These are phyloP conservation scores for Heliconius ethilla DNA, from an alignment of 2,888 invertebrate genomes.

Conservation along the genomic window DNA sequence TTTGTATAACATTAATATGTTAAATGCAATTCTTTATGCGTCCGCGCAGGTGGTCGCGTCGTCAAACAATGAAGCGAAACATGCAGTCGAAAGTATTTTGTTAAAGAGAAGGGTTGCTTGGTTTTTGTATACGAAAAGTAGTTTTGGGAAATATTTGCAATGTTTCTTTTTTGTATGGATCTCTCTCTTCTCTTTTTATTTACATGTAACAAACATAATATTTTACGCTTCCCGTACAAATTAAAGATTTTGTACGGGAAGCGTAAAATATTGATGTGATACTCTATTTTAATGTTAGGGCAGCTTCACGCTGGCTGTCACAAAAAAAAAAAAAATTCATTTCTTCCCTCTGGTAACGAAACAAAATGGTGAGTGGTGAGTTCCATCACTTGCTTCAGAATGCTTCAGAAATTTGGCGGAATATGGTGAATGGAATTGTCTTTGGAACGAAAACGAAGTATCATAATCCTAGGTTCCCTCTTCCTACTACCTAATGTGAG, in stretches of 20 bases:
- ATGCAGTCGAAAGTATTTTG: neutral
- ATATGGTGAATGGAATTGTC: too few relatives aligned
- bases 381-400: too few relatives aligned
- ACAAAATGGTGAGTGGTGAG: too few relatives aligned
- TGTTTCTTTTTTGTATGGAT: neutral
- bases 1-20: neutral
- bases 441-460: too few relatives aligned
- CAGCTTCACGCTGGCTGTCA: neutral
- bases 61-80: constrained; percentile 12
- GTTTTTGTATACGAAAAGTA: neutral
- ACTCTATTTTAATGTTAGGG: neutral
- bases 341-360: neutral
- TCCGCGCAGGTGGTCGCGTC: constrained; percentile 17
- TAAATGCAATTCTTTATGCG: constrained; percentile 2
- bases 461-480: neutral
- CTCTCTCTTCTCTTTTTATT: neutral
- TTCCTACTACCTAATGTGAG: neutral
- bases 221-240: too few relatives aligned
- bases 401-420: too few relatives aligned
- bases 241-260: too few relatives aligned
- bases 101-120: constrained; percentile 8
- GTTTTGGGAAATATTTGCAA: neutral
- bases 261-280: neutral
- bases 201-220: too few relatives aligned
- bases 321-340: neutral